A percentile compares a stretch with the other conserved stretches of the same genome.
Evolutionary conservation across 2,888 invertebrate genomes (phyloP).

Genomic region (Julus scandinavius): DNA sequence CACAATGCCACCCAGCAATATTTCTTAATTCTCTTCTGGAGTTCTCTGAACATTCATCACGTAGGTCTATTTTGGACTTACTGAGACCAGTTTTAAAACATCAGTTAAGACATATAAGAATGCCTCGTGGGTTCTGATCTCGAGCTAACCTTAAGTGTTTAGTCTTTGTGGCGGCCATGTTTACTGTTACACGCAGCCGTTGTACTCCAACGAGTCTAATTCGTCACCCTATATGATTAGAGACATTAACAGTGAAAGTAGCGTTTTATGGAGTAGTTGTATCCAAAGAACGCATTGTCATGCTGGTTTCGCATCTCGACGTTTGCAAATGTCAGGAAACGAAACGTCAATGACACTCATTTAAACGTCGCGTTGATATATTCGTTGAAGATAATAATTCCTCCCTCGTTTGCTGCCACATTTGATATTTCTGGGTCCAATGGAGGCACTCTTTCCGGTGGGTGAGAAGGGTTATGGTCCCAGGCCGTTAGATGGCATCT

Average conservation of each 20-base stretch:
- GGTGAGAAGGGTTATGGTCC: not conserved
- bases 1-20: not conserved
- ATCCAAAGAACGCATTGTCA: not conserved
- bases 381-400: not conserved
- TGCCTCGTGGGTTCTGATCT: too few species aligned
- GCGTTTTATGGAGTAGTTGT: not conserved
- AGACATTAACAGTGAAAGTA: not conserved
- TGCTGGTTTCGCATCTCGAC: not conserved
- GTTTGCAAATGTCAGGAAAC: constrained; percentile 20
- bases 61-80: not conserved
- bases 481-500: constrained; percentile 34
- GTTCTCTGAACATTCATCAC: not conserved
- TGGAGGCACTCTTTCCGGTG: not conserved
- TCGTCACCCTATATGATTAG: not conserved
- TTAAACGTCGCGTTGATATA: not conserved
- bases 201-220: not conserved
- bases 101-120: not conserved
- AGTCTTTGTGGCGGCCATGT: not conserved
- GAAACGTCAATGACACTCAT: not conserved
- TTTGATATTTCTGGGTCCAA: constrained; percentile 26
- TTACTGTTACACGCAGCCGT: too few species aligned
- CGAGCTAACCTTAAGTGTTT: too few species aligned
- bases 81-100: not conserved
- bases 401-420: not conserved
- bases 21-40: not conserved